Conservation (phyloP, 2,797 vertebrate genomes). For the Rhodeus uyekii region DNA sequence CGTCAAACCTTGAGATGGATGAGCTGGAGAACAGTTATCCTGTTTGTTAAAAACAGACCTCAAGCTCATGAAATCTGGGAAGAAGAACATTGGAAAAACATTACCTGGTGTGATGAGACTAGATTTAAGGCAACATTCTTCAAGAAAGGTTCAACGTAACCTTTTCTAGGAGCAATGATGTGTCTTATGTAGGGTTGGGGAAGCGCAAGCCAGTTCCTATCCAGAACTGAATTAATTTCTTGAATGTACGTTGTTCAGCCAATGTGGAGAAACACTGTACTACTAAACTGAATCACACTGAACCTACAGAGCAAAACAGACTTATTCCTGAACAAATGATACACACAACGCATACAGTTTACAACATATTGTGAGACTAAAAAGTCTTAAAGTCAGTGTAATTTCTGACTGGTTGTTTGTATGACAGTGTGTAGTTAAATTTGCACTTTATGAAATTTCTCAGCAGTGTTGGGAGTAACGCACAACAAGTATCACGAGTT, state of each 20-base stretch:
- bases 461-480: too few relatives aligned
- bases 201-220: background rate
- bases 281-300: too few relatives aligned
- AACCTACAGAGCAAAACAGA: background rate
- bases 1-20: background rate
- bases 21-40: background rate
- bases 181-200: background rate
- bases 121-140: background rate
- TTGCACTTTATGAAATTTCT: too few relatives aligned
- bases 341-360: background rate
- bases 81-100: background rate
- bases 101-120: background rate
- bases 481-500: too few relatives aligned
- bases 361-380: background rate
- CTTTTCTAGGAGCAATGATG: background rate
- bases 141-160: background rate
- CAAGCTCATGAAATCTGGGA: background rate
- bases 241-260: background rate
- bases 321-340: too few relatives aligned
- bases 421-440: background rate
- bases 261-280: background rate
- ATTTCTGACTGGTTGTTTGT: background rate
- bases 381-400: background rate
- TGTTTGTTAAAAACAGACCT: background rate
- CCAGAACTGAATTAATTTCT: background rate